Evolutionary conservation across 2,888 invertebrate genomes (phyloP).

Genomic region (Liodrosophila aerea): DNA sequence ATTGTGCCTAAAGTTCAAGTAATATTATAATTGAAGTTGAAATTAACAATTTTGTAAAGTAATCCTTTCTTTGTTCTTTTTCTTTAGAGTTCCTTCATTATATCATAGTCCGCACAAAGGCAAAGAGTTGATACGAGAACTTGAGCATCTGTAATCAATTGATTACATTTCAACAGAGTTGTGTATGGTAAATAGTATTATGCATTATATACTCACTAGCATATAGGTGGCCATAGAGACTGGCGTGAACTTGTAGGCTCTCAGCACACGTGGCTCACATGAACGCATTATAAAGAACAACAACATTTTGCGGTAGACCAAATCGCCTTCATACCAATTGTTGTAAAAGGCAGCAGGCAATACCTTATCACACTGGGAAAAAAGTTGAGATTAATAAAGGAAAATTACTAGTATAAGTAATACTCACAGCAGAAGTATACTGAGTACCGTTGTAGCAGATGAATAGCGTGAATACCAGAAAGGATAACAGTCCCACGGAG

Average conservation of each 20-base stretch:
- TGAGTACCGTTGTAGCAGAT: conserved; percentile 74
- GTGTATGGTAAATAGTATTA: too few species aligned
- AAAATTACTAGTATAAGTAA: not conserved
- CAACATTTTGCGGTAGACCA: conserved; percentile 70
- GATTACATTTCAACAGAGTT: too few species aligned
- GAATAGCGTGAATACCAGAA: conserved; percentile 66
- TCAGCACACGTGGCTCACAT: conserved; percentile 53
- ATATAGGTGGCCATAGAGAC: conserved; percentile 78
- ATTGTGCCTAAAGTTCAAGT: too few species aligned
- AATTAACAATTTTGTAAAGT: too few species aligned
- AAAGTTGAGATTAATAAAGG: not conserved
- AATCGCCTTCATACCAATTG: conserved; percentile 79
- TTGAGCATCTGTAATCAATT: conserved; percentile 67
- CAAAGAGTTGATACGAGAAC: conserved; percentile 73
- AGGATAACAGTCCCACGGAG: conserved; percentile 64
- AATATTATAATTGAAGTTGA: too few species aligned
- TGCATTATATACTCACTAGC: conserved; percentile 67
- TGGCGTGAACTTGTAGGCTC: conserved; percentile 66
- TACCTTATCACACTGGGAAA: conserved; percentile 62
- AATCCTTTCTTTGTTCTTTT: too few species aligned
- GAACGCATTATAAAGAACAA: conserved; percentile 74
- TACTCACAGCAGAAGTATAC: conserved; percentile 66
- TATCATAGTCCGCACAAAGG: conserved; percentile 56
- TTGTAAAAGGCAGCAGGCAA: conserved; percentile 72
- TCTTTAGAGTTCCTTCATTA: not conserved